Base-by-base conservation (phyloP, 1,140 invertebrate species). In the Popillia japonica region DNA sequence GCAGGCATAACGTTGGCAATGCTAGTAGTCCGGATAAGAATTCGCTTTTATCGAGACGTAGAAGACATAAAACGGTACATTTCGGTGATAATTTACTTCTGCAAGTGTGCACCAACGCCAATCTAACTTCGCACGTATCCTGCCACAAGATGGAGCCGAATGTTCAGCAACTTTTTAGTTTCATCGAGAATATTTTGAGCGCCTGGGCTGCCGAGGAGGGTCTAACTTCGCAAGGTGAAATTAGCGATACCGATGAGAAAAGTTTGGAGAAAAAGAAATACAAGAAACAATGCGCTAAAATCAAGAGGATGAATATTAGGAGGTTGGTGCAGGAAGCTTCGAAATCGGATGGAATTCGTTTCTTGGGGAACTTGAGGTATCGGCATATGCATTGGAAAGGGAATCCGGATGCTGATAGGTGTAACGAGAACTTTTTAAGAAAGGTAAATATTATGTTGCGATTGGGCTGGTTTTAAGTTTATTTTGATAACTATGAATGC, bases 101-200 rank as follows among this genome's bases (percentile, higher is more conserved):
- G 84, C 91, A 92, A 83, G 91, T 92, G 72, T 92, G 92, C 85
- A 90, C 92, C 76, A 92, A 92, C 84, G 85, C 85, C 6, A 83
- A 85, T 77, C 77, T 85, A 23, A 75, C 41, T 23, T 84, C 84
- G 72, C 83, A 85, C 78, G 82, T 84, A 68, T 80, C 83, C 14
- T 88, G 76, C 85, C 85, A 78, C 72, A 88, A 85, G 80, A 87
- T 89, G 87, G 90, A 92, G 83, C 90, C 91, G n/a, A 93, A 93
- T 85, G 92, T 93, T n/a, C 92, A 93, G 84, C 92, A 93, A 86
- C 88, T 94, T 77, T 94, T 93, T 85, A 93, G 91, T 84, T 94
- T 94, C 82, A 93, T 94, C 73, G 92, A 93, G 85, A 90, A 90
- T 79, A 91, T 92, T 41, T 84, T 92, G 48, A 92, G 91, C 82